Evolutionary conservation across 2,113 vertebrate species (phyloP).

Genomic region (Gallinago undulata): DNA sequence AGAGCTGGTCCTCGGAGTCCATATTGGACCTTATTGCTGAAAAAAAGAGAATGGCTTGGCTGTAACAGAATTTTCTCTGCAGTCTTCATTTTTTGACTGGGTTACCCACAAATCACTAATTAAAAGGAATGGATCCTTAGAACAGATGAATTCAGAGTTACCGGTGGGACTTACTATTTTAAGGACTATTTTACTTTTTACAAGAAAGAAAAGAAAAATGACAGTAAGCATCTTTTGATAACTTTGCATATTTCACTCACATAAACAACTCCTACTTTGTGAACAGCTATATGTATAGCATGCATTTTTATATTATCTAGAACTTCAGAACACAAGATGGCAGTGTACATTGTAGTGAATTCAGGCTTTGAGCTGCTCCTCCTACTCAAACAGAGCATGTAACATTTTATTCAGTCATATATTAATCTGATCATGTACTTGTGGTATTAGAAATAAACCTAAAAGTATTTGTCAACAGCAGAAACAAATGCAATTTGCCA

Average conservation of each 20-base stretch:
- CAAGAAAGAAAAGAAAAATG: neutral
- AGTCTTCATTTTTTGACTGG: neutral
- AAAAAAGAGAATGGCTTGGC: neutral
- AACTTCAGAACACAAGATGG: constrained; percentile 60
- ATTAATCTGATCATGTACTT: constrained; percentile 17
- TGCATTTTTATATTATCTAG: neutral
- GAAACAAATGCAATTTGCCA: constrained; percentile 13
- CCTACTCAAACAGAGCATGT: neutral
- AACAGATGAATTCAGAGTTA: neutral
- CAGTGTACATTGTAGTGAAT: constrained; percentile 17
- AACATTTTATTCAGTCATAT: constrained; percentile 5
- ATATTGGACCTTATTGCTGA: neutral
- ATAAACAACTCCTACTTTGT: neutral
- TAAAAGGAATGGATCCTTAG: neutral
- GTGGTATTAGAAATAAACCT: neutral
- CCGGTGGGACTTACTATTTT: neutral
- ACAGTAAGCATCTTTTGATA: neutral
- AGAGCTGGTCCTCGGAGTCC: neutral
- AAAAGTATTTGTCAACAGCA: neutral
- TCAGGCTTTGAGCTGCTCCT: neutral
- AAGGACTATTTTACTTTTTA: neutral
- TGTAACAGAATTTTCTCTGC: neutral
- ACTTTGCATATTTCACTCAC: neutral
- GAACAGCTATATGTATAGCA: neutral
- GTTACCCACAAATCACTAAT: neutral